These are phyloP conservation scores for Aegithalos caudatus DNA, from an alignment of 2,113 vertebrate genomes.

Conservation along the genomic window DNA sequence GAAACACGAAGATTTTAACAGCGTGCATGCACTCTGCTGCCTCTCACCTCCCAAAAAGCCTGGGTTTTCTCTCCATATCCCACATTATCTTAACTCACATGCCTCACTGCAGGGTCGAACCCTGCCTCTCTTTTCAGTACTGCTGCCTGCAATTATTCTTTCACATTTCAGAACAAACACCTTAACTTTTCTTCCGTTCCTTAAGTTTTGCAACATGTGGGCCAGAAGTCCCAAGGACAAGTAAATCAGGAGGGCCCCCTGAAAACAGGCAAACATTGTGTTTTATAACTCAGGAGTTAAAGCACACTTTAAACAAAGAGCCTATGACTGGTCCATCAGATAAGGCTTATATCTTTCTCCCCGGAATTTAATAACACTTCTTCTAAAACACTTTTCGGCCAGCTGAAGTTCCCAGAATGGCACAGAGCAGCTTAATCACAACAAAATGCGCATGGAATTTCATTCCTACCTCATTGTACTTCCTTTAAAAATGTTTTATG, in stretches of 20 bases:
- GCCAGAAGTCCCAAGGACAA: neutral
- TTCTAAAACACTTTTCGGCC: neutral
- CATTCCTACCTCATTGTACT: neutral
- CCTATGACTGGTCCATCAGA: neutral
- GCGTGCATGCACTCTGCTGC: rapidly evolving
- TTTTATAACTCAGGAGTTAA: neutral
- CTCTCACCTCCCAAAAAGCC: neutral
- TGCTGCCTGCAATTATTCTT: neutral
- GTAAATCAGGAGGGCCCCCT: neutral
- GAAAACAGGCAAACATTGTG: constrained; percentile 7
- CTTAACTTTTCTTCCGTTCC: neutral
- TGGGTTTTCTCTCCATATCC: neutral
- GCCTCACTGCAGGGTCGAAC: neutral
- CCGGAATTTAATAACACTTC: constrained; percentile 17
- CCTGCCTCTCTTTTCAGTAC: neutral
- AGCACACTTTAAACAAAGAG: constrained; percentile 41
- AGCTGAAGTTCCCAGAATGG: neutral
- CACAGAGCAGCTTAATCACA: neutral
- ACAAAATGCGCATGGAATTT: rapidly evolving
- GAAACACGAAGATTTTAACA: neutral
- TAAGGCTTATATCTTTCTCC: constrained; percentile 12
- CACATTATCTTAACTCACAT: neutral
- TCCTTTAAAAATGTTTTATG: rapidly evolving
- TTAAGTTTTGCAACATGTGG: neutral
- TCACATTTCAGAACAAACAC: neutral